Evolutionary conservation across 2,888 invertebrate genomes (phyloP), one percentile per base, ranked within the genome.

Genomic region (Caenorhabditis sp.): DNA sequence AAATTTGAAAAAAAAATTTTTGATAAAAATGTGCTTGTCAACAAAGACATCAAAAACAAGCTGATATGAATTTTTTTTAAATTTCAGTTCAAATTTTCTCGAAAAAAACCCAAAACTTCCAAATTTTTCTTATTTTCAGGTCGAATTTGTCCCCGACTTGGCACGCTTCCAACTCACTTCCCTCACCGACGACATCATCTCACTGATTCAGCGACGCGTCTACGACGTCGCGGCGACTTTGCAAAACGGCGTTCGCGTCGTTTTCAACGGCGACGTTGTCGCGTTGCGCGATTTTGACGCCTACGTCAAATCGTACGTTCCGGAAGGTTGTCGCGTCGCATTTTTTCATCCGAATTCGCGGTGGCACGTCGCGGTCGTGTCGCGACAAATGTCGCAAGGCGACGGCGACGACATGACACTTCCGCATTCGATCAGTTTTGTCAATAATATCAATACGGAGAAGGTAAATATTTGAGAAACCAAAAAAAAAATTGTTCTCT

Each of bases 371-470:
- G 97, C 94, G 19, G 8, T 36, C n/a, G 57, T 36, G 10, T 17
- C 5, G 24, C 1, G 26, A n/a, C 2, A 24, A 36, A 27, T 19
- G 1, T 14, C 2, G 8, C 6, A 55, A n/a, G n/a, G 31, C 8
- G 36, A 21, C 2, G n/a, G n/a, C n/a, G 62, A 23, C 8, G 27
- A 36, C 3, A 55, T 19, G 17, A 50, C 31, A 0, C 57, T 73
- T 14, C 69, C 74, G 19, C 21, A 23, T 12, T 36, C 51, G 89
- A 93, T 97, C 82, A 97, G 97, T 23, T 99, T 99, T 89, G 99
- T 97, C 1, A 99, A 99, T 90, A 95, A 95, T 75, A 97, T 97
- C 83, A 95, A 96, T 19, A 97, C 97, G 0, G 93, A 94, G 0
- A 97, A 97, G 91, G 68, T 75, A 31, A 31, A 31, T 10, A 31